These are phyloP conservation scores for Xerus inauris DNA, from an alignment of 2,113 vertebrate genomes.

Conservation along the genomic window DNA sequence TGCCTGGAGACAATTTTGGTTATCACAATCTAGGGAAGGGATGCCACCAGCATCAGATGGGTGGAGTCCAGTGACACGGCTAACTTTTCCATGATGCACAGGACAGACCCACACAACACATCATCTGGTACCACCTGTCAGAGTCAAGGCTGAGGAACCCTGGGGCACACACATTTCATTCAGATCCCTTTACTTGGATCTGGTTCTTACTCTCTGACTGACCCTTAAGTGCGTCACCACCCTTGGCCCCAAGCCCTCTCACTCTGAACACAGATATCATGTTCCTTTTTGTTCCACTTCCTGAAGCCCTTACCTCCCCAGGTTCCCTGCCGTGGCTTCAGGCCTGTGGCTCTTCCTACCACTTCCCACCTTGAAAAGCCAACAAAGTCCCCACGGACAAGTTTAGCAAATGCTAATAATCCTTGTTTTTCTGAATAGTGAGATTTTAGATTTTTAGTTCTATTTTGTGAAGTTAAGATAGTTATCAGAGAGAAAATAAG, in stretches of 20 bases:
- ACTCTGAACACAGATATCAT: neutral
- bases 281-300: neutral
- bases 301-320: neutral
- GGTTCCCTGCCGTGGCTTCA: neutral
- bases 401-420: neutral
- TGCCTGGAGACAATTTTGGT: neutral
- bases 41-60: neutral
- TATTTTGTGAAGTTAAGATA: neutral
- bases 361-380: neutral
- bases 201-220: neutral
- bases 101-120: neutral
- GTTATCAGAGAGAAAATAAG: neutral
- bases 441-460: neutral
- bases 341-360: neutral
- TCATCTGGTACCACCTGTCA: neutral
- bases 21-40: neutral
- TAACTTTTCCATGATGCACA: neutral
- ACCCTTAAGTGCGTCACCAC: no score
- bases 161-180: fast-evolving
- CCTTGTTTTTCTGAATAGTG: neutral
- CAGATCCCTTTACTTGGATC: neutral
- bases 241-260: neutral
- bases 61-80: no score
- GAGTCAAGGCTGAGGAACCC: neutral
- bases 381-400: neutral